Evolutionary conservation across 2,113 vertebrate species (phyloP), one percentile per base, ranked within the genome.

Genomic region (Oncorhynchus mykiss): DNA sequence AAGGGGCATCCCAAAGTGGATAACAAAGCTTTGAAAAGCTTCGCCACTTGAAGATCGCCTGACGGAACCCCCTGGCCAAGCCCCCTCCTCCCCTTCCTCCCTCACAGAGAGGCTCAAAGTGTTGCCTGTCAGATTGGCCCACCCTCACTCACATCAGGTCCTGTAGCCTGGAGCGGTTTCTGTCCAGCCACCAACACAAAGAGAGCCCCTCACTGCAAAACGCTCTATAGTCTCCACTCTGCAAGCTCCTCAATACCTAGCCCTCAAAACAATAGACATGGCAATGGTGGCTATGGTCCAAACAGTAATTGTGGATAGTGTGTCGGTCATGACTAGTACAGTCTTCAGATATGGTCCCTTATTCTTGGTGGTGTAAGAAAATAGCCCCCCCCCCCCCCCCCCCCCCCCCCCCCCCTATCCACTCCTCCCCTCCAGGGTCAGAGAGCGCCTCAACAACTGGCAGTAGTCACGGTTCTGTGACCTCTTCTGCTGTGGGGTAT

Each of bases 1-100:
- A 82, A 82, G 87, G 93, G 93, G 92, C 92, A 93, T 86, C 88
- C 90, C 88, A 91, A 92, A 93, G 88, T 91, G 91, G 91, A 86
- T 86, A 92, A 90, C 90, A 81, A 93, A 82, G 77, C 49, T 80
- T 93, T 93, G 91, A 93, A 88, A 93, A 92, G 93, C 87, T 81
- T 92, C 88, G 91, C 91, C 93, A 94, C 93, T 95, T 94, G 91
- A 94, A 92, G 87, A 85, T 85, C 77, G 84, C 78, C 82, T 85
- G 84, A 84, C 82, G 80, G 78, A 82, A 74, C 91, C 83, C 87
- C 88, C 84, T 39, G 14, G 86, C 88, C 91, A 29, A 78, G 72
- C 3, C 51, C 51, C 73, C 75, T 74, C 71, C 70, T 70, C 74
- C 78, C 62, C 66, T 12, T 67, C 57, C 70, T 49, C 49, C 45